phyloP scores from a whole-genome alignment of 2,888 invertebrate species.

The Pimpla rufipes region DNA sequence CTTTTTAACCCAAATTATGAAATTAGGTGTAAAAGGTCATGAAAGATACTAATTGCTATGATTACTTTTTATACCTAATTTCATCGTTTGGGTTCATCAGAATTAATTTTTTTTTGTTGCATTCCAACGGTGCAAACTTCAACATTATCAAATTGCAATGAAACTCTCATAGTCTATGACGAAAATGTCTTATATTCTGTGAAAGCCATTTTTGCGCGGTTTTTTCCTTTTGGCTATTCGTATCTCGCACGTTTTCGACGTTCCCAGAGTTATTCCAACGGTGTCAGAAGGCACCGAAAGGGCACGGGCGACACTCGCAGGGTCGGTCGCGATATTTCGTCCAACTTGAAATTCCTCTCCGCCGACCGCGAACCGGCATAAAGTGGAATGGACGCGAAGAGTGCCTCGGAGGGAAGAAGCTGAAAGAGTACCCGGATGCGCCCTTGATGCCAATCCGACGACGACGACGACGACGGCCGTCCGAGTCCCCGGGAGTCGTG shows the following conservation, averaged over 20 bases:
- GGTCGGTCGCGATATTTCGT: conserved; percentile 15
- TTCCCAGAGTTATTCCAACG: background rate
- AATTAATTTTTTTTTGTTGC: too few species aligned
- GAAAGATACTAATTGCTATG: too few species aligned
- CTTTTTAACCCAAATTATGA: too few species aligned
- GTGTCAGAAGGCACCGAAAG: background rate
- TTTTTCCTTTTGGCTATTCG: background rate
- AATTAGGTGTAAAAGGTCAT: too few species aligned
- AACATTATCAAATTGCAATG: too few species aligned
- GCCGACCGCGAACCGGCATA: conserved; percentile 3
- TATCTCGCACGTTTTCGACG: background rate
- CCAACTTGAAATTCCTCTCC: background rate
- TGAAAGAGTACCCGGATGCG: conserved; percentile 44
- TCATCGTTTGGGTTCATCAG: too few species aligned
- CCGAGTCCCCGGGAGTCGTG: conserved; percentile 32
- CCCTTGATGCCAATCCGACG: conserved; percentile 46
- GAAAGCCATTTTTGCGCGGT: too few species aligned
- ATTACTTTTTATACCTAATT: too few species aligned
- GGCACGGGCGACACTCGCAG: background rate
- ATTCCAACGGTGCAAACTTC: too few species aligned
- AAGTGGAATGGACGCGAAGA: conserved; percentile 17
- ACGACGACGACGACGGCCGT: conserved; percentile 42
- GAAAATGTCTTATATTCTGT: too few species aligned
- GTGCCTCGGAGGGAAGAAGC: background rate
- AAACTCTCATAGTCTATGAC: too few species aligned